Evolutionary conservation across 2,888 invertebrate species (phyloP).

Genomic region (Tanypteryx hageni): DNA sequence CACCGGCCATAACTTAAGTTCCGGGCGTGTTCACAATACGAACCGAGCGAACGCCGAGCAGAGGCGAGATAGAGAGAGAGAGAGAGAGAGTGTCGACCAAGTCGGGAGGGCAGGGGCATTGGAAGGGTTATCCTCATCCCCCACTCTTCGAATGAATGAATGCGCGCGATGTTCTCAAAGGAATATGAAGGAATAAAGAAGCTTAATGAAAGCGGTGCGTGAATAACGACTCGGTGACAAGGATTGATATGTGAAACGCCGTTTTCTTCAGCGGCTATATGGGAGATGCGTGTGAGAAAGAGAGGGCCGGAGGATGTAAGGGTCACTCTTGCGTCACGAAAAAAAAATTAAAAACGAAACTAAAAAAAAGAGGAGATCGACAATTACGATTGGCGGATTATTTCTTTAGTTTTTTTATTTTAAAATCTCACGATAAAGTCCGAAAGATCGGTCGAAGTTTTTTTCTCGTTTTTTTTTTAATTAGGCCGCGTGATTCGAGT

Average conservation of each 20-base stretch:
- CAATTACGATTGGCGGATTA: no score
- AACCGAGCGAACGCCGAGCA: neutral
- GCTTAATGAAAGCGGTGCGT: conserved; percentile 44
- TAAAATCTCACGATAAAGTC: no score
- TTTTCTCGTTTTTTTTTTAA: no score
- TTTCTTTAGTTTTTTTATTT: no score
- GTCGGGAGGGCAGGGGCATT: neutral
- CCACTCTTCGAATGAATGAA: neutral
- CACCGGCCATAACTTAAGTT: conserved; percentile 61
- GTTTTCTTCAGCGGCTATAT: neutral
- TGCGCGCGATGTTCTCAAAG: conserved; percentile 22
- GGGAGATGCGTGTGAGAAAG: neutral
- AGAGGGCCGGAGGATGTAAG: neutral
- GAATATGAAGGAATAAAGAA: conserved; percentile 20
- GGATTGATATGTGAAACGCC: conserved; percentile 34
- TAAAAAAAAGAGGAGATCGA: no score
- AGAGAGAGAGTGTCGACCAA: neutral
- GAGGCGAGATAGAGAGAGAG: neutral
- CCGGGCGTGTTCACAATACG: conserved; percentile 64
- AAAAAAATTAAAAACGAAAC: no score
- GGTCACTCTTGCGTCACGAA: no score
- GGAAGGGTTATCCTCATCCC: neutral
- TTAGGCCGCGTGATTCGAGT: no score
- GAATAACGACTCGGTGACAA: conserved; percentile 36
- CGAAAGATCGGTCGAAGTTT: no score